Evolutionary conservation across 1,140 invertebrate genomes (phyloP).

Genomic region (Holotrichia oblita): DNA sequence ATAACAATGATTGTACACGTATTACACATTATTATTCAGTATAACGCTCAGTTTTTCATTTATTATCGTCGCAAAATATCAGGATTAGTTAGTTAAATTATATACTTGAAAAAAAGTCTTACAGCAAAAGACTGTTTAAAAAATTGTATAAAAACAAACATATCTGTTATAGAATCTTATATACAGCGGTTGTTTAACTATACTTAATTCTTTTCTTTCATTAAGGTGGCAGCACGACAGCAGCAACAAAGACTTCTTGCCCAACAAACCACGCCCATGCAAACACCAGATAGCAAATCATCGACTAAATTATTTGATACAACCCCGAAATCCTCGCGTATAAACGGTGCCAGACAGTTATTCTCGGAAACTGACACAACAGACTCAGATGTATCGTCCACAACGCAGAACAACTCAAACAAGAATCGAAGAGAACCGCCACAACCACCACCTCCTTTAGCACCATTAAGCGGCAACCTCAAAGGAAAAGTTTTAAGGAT

Average conservation of each 20-base stretch:
- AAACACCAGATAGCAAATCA: constrained; percentile 54
- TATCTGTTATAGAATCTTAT: constrained; percentile 32
- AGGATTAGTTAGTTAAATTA: not conserved
- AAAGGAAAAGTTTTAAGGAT: constrained; percentile 50
- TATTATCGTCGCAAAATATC: not conserved
- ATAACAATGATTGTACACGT: too few relatives aligned
- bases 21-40: too few relatives aligned
- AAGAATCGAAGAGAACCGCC: constrained; percentile 64
- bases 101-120: not conserved
- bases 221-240: constrained; percentile 70
- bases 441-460: constrained; percentile 62
- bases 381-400: constrained; percentile 57
- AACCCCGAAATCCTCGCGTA: constrained; percentile 58
- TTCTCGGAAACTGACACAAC: constrained; percentile 56
- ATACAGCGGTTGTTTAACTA: not conserved
- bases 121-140: too few relatives aligned
- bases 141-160: not conserved
- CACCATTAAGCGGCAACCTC: constrained; percentile 61
- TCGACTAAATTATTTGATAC: constrained; percentile 50
- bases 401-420: constrained; percentile 52
- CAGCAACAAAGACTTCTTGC: constrained; percentile 68
- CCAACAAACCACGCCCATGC: constrained; percentile 60
- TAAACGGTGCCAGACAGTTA: constrained; percentile 60
- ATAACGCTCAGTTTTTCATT: too few relatives aligned
- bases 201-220: not conserved